Evolutionary conservation across 2,113 vertebrate genomes (phyloP).

Genomic region (Larimichthys crocea): DNA sequence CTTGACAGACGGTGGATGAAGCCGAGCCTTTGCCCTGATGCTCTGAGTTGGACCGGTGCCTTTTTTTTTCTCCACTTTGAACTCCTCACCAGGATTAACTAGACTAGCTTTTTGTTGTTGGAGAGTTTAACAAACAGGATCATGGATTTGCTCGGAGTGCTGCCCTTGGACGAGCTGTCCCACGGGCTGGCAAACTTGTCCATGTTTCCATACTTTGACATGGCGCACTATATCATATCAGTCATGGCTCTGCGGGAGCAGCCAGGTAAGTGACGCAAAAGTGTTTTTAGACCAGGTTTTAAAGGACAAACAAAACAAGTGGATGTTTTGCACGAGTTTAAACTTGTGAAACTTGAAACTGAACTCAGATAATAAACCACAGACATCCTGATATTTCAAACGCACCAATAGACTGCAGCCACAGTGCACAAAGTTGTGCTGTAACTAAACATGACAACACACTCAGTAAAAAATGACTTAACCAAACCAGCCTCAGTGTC

Average conservation of each 20-base stretch:
- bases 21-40: conserved; percentile 56
- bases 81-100: conserved; percentile 12
- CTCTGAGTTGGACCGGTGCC: conserved; percentile 62
- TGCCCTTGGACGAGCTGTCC: conserved; percentile 82
- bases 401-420: not conserved
- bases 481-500: not conserved
- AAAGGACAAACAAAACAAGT: not conserved
- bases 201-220: conserved; percentile 96
- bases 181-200: conserved; percentile 86
- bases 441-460: no score
- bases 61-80: not conserved
- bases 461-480: no score
- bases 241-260: conserved; percentile 90
- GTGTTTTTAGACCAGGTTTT: not conserved
- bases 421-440: not conserved
- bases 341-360: not conserved
- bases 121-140: not conserved
- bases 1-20: conserved; percentile 33
- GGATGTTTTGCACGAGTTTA: not conserved
- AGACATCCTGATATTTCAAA: not conserved
- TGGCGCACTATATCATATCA: conserved; percentile 92
- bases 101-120: not conserved
- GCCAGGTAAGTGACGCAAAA: conserved; percentile 86
- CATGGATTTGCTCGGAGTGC: conserved; percentile 77
- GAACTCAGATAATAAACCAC: not conserved